phyloP scores from a whole-genome alignment of 30 jellyfish, hydroid and myxozoan species.

The Cassiopea andromeda region DNA sequence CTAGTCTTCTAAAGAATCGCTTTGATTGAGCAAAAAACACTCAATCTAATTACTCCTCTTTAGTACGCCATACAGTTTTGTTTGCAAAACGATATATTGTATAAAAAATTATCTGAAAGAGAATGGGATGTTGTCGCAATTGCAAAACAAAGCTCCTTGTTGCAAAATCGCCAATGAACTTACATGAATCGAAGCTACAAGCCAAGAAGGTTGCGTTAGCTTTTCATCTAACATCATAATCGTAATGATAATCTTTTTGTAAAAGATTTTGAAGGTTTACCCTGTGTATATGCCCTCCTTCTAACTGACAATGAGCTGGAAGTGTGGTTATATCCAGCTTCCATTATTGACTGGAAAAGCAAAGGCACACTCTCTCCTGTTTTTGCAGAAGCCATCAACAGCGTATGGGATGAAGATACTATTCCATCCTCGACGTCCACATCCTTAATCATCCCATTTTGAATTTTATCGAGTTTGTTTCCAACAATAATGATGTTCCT shows the following conservation, averaged over 20 bases:
- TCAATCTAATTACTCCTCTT: no score
- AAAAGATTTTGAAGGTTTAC: slow-evolving; percentile 11
- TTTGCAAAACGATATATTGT: no score
- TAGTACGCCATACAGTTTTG: no score
- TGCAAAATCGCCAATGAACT: no score
- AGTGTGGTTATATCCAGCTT: slow-evolving; percentile 6
- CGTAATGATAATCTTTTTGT: slow-evolving; percentile 11
- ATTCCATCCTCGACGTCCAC: slow-evolving; percentile 63
- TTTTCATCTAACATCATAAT: background rate
- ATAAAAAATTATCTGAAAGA: no score
- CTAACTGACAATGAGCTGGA: slow-evolving; percentile 1
- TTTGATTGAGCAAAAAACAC: no score
- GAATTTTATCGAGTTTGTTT: slow-evolving; percentile 47
- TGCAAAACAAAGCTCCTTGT: no score
- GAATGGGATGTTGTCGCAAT: no score
- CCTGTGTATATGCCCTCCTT: background rate
- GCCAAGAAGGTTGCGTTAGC: background rate
- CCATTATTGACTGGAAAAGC: slow-evolving; percentile 36
- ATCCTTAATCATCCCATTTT: slow-evolving; percentile 19
- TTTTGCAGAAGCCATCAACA: slow-evolving; percentile 48
- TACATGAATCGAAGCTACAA: no score
- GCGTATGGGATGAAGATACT: slow-evolving; percentile 13
- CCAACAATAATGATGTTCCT: slow-evolving; percentile 52
- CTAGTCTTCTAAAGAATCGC: no score
- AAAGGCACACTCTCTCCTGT: slow-evolving; percentile 7